These are phyloP conservation scores for Vandiemenella viatica DNA, from an alignment of 2,888 invertebrate genomes.

Conservation along the genomic window DNA sequence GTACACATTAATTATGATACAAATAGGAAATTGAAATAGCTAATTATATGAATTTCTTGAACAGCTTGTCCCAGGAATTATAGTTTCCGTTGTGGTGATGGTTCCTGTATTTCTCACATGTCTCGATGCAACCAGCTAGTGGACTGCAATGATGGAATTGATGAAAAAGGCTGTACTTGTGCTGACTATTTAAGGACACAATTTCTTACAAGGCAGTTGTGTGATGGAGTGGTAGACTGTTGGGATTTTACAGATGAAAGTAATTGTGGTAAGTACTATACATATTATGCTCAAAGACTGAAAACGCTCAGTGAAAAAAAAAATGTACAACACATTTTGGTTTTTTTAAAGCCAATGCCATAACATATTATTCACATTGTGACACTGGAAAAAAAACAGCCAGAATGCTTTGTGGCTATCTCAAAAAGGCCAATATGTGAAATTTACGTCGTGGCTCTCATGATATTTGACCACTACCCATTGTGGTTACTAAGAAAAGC, in stretches of 20 bases:
- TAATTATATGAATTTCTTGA: too few species aligned
- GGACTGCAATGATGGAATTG: constrained; percentile 53
- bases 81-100: constrained; percentile 35
- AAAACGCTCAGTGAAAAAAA: too few species aligned
- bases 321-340: neutral
- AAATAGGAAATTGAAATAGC: too few species aligned
- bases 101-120: constrained; percentile 45
- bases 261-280: constrained; percentile 46
- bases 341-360: neutral
- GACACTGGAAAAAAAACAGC: too few species aligned
- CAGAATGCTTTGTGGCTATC: too few species aligned
- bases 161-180: constrained; percentile 57
- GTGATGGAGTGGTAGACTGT: constrained; percentile 65
- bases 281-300: too few species aligned
- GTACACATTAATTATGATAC: too few species aligned
- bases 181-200: constrained; percentile 58
- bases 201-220: constrained; percentile 53
- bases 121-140: constrained; percentile 55
- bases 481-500: too few species aligned
- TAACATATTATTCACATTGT: too few species aligned
- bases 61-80: constrained; percentile 5
- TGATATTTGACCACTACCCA: too few species aligned
- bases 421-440: too few species aligned
- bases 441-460: too few species aligned
- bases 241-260: constrained; percentile 68